phyloP scores from a whole-genome alignment of 2,113 vertebrate genomes.

The Halcyon malimbica region DNA sequence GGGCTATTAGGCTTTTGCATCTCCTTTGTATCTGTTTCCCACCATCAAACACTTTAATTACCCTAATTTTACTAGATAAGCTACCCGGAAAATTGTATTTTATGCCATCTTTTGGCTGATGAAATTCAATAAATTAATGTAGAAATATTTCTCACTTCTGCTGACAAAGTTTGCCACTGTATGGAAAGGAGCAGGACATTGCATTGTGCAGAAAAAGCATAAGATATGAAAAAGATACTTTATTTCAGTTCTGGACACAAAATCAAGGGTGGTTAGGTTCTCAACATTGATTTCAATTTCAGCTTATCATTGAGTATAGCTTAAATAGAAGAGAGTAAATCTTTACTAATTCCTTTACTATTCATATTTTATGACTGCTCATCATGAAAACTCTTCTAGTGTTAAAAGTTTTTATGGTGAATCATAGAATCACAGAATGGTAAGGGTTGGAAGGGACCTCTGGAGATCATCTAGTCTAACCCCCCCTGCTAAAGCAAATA shows the following conservation, averaged over 20 bases:
- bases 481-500: too few species aligned
- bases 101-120: neutral
- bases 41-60: neutral
- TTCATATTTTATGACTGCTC: neutral
- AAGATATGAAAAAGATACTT: neutral
- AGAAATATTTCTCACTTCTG: neutral
- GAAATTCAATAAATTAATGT: neutral
- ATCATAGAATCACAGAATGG: too few species aligned
- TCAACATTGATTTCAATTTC: neutral
- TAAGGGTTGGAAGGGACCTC: too few species aligned
- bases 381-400: neutral
- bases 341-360: neutral
- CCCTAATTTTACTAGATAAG: neutral
- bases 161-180: neutral
- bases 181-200: neutral
- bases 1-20: neutral
- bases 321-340: neutral
- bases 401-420: neutral
- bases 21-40: neutral
- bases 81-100: neutral
- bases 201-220: neutral
- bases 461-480: too few species aligned
- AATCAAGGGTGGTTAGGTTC: neutral
- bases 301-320: neutral
- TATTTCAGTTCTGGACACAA: neutral